phyloP scores from a whole-genome alignment of 2,113 vertebrate genomes.

The Dinomys branickii region DNA sequence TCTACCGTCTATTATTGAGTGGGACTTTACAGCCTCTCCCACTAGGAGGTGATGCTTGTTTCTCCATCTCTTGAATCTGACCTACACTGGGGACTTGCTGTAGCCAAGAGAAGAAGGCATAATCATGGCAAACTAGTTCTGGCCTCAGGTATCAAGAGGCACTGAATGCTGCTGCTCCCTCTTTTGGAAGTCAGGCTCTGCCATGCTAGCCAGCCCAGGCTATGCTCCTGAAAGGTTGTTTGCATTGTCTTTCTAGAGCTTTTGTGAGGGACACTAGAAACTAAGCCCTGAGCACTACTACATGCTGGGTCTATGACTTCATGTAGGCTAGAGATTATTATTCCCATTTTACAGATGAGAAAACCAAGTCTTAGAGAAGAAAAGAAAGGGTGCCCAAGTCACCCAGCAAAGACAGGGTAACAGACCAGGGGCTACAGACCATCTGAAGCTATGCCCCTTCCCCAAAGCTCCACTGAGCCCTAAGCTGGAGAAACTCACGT shows the following conservation, averaged over 20 bases:
- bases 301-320: neutral
- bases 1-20: neutral
- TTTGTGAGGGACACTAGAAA: neutral
- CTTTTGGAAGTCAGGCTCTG: neutral
- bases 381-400: neutral
- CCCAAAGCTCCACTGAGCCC: neutral
- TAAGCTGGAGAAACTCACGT: constrained; percentile 82
- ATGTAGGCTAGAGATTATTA: neutral
- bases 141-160: neutral
- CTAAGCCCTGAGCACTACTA: neutral
- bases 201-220: neutral
- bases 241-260: neutral
- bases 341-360: neutral
- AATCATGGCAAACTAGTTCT: neutral
- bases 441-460: neutral
- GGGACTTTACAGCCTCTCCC: neutral
- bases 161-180: neutral
- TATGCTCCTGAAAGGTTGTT: neutral
- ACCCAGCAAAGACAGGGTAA: neutral
- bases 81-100: neutral
- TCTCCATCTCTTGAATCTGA: neutral
- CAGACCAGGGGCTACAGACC: neutral
- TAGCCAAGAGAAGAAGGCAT: neutral
- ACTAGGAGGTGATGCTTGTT: neutral
- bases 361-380: neutral